Conservation (phyloP, 53 echinoderm and acorn worm genomes). For the Echinarachnius parma region DNA sequence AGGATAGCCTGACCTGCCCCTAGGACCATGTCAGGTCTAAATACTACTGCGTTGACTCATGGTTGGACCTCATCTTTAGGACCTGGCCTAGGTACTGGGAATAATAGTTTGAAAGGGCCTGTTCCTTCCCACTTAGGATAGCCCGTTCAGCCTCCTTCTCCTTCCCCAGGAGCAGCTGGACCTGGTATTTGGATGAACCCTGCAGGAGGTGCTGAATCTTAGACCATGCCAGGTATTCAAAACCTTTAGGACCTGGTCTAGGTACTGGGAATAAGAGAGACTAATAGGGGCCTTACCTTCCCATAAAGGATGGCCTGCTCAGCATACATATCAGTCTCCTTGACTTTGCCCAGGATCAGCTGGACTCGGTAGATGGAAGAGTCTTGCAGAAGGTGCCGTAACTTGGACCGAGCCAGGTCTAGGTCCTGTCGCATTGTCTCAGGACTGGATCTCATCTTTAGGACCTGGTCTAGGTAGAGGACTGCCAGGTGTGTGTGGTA, state of each 20-base stretch:
- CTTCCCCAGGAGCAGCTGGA: too few relatives aligned
- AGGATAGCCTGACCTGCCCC: too few relatives aligned
- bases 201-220: too few relatives aligned
- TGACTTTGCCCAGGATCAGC: conserved; percentile 91
- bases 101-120: too few relatives aligned
- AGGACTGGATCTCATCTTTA: conserved; percentile 60
- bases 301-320: conserved; percentile 98
- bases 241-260: too few relatives aligned
- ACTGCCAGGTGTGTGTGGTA: conserved; percentile 98
- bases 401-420: conserved; percentile 89
- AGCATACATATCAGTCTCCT: conserved; percentile 98
- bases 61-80: conserved; percentile 61
- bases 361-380: conserved; percentile 84
- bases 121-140: too few relatives aligned
- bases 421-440: conserved; percentile 37
- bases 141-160: too few relatives aligned
- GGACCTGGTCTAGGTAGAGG: conserved; percentile 82
- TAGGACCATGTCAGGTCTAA: conserved; percentile 87
- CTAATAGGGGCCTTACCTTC: conserved; percentile 59
- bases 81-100: conserved; percentile 91
- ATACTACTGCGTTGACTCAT: conserved; percentile 31
- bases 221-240: too few relatives aligned
- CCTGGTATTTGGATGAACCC: too few relatives aligned
- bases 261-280: too few relatives aligned
- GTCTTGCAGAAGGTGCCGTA: conserved; percentile 82